Percentiles rank a stretch among this genome's conserved stretches.
phyloP scores from a whole-genome alignment of 1,140 invertebrate species.

The Penaeus chinensis region DNA sequence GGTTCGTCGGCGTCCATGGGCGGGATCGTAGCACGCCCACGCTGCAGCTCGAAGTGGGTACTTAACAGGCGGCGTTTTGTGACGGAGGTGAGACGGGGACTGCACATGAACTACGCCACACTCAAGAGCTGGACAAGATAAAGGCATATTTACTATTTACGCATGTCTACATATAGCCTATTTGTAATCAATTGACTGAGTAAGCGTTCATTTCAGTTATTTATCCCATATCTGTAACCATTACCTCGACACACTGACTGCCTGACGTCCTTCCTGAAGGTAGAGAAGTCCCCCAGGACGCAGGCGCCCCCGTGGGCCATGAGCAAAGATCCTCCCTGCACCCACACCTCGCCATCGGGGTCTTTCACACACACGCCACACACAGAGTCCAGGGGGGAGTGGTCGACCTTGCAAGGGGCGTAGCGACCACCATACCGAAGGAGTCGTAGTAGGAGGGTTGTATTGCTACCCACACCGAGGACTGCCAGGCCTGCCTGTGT shows the following conservation, averaged over 20 bases:
- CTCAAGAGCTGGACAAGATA: slow-evolving; percentile 35
- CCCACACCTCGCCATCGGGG: slow-evolving; percentile 28
- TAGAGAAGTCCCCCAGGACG: slow-evolving; percentile 54
- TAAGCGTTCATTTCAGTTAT: too few species aligned
- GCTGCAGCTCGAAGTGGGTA: slow-evolving; percentile 52
- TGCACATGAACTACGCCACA: slow-evolving; percentile 50
- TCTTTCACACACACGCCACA: slow-evolving; percentile 23
- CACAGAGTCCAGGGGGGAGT: slow-evolving; percentile 39
- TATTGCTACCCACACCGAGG: slow-evolving; percentile 59
- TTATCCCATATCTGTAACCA: not conserved
- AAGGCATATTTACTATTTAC: too few species aligned
- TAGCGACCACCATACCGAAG: slow-evolving; percentile 37
- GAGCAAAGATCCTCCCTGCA: slow-evolving; percentile 52
- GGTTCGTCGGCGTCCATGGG: not conserved
- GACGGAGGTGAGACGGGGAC: slow-evolving; percentile 1
- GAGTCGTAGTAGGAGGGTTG: slow-evolving; percentile 42
- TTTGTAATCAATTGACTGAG: too few species aligned
- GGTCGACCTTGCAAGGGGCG: slow-evolving; percentile 34
- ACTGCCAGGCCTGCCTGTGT: slow-evolving; percentile 57
- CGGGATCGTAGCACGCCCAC: slow-evolving; percentile 54
- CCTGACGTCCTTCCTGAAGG: slow-evolving; percentile 46
- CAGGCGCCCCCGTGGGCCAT: slow-evolving; percentile 52
- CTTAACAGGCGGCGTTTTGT: slow-evolving; percentile 10
- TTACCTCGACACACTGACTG: slow-evolving; percentile 47
- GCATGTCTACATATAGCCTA: not conserved